Base-by-base conservation (phyloP, 2,113 vertebrate species). In the Herpailurus yagouaroundi region DNA sequence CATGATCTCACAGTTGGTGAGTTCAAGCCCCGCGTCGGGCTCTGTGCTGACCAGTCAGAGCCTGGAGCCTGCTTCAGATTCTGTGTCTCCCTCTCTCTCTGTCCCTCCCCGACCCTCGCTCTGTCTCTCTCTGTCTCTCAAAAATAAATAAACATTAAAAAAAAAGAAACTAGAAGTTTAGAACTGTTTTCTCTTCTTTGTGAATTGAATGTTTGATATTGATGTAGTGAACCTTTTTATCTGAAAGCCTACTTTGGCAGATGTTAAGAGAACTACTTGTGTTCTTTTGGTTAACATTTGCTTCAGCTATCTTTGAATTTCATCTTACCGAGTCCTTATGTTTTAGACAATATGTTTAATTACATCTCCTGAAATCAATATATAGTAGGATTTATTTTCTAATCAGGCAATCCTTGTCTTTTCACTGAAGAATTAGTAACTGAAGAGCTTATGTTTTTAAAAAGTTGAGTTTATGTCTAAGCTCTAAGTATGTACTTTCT, bases 281-380 rank as follows among this genome's bases (percentile, higher is more conserved):
- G 66, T 71, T 73, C 38, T 83, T 89, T 57, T 19, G 21, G 19
- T 76, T 88, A 71, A 9, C 74, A 33, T 89, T 92, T 74, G 27
- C 16, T 94, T 80, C 29, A 31, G 69, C 21, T 66, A 4, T 50
- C 29, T 81, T 86, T 74, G 38, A 69, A 93, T 95, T 69, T 95
- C 57, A 86, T 93, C 38, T 80, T 84, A 84, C 16, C 74, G 16
- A 68, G 48, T 41, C 29, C 38, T 69, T 83, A 52, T 50, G 29
- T 91, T 85, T 91, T 76, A 79, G 38, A 82, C 14, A 95, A n/a
- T 79, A 69, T 68, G 29, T n/a, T 95, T 60, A 68, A 21, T 82
- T 93, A 91, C 6, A 90, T 57, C 29, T 91, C 41, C 83, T 69
- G 18, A 86, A 93, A 63, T 63, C 23, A 82, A 48, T 25, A 77